Conservation (phyloP, 1,140 invertebrate species). For the Hylaeus volcanicus region DNA sequence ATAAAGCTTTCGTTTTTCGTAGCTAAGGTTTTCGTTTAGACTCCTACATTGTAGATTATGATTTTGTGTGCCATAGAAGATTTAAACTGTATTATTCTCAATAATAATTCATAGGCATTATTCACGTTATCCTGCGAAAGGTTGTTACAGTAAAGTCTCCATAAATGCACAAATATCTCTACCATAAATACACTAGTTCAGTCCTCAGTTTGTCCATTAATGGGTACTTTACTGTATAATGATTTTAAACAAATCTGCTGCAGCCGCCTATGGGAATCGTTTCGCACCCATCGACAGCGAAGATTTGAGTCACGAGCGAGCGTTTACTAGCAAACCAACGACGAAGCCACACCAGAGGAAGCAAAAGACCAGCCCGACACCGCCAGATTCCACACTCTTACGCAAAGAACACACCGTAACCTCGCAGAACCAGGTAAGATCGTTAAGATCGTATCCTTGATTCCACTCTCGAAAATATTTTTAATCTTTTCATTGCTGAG, state of each 20-base stretch:
- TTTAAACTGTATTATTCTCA: no score
- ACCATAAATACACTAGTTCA: no score
- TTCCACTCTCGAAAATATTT: not conserved
- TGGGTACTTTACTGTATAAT: not conserved
- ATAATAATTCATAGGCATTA: no score
- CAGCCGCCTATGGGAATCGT: constrained; percentile 73
- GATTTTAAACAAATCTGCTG: not conserved
- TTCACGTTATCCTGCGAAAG: no score
- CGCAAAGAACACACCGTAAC: constrained; percentile 76
- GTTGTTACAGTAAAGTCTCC: no score
- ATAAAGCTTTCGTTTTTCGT: no score
- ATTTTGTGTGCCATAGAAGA: no score
- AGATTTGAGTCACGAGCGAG: constrained; percentile 83
- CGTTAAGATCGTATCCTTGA: not conserved
- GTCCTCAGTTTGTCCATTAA: no score
- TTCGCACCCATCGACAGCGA: constrained; percentile 77
- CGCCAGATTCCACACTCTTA: constrained; percentile 71
- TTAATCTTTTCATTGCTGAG: no score
- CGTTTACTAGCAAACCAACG: constrained; percentile 63
- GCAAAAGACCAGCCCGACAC: constrained; percentile 67
- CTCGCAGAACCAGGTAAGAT: constrained; percentile 74
- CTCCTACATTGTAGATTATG: no score
- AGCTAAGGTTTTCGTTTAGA: no score
- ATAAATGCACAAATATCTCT: no score
- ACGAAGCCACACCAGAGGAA: constrained; percentile 74